Percentiles rank a stretch among this genome's conserved stretches.
Evolutionary conservation across 2,113 vertebrate genomes (phyloP).

Genomic region (Miniopterus natalensis): DNA sequence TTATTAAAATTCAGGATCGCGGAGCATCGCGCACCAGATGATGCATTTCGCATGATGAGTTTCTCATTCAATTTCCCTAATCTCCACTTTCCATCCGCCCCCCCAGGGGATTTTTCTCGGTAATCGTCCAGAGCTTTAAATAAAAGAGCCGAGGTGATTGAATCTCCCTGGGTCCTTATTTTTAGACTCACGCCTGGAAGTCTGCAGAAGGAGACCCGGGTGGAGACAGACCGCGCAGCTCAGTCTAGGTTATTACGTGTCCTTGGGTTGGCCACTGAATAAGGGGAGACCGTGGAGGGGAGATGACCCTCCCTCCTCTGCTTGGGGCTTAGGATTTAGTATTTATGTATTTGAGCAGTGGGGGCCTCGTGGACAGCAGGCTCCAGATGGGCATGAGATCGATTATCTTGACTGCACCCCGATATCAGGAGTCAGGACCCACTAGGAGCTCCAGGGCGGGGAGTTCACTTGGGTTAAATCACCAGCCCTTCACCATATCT

Average conservation of each 20-base stretch:
- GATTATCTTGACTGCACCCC: accelerated
- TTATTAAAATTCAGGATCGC: constrained; percentile 61
- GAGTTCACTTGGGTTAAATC: too few relatives aligned
- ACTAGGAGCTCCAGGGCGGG: too few relatives aligned
- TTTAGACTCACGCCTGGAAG: constrained; percentile 62
- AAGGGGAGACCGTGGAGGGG: accelerated
- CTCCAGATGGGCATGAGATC: accelerated
- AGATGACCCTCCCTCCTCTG: accelerated
- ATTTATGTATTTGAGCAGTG: accelerated
- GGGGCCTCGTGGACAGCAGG: accelerated
- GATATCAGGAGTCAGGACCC: accelerated
- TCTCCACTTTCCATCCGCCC: constrained; percentile 60
- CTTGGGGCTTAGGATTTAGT: accelerated
- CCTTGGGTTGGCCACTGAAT: not conserved
- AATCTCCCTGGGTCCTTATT: constrained; percentile 15
- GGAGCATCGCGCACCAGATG: not conserved
- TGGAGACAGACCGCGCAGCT: not conserved
- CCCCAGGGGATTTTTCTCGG: not conserved
- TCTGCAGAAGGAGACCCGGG: not conserved
- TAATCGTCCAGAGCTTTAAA: constrained; percentile 72
- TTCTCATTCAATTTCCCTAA: constrained; percentile 70
- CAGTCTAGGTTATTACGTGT: not conserved
- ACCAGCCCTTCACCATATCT: not conserved
- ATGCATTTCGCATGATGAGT: not conserved
- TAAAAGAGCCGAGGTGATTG: constrained; percentile 49